phyloP scores from a whole-genome alignment of 2,797 vertebrate species.

The Scyliorhinus canicula region DNA sequence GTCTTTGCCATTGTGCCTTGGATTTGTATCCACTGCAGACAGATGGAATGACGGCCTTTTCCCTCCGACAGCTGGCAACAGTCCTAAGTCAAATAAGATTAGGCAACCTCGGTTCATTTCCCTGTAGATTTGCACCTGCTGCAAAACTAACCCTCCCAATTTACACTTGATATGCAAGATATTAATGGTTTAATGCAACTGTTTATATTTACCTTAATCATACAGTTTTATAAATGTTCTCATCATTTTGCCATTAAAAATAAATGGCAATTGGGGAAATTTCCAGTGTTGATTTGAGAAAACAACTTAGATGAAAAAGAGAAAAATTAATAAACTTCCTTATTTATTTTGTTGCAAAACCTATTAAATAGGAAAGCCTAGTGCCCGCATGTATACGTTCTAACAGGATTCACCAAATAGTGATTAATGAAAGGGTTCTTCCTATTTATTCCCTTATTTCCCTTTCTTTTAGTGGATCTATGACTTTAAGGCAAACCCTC shows the following conservation, averaged over 20 bases:
- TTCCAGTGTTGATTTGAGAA: not conserved
- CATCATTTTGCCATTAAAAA: not conserved
- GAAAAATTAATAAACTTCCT: not conserved
- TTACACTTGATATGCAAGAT: not conserved
- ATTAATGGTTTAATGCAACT: not conserved
- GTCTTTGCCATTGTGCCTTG: not conserved
- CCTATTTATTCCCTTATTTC: too few species aligned
- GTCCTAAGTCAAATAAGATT: constrained; percentile 5
- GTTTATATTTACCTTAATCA: not conserved
- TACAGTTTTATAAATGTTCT: not conserved
- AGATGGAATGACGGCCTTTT: not conserved
- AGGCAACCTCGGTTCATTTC: not conserved
- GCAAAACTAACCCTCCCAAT: not conserved
- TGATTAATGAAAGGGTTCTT: too few species aligned
- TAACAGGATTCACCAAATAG: not conserved
- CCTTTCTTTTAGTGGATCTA: too few species aligned
- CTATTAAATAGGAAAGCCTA: not conserved
- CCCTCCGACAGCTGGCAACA: not conserved
- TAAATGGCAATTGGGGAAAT: not conserved
- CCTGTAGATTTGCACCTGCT: not conserved
- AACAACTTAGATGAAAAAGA: not conserved
- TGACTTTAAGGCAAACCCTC: too few species aligned
- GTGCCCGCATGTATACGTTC: not conserved
- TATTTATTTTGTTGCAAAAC: not conserved
- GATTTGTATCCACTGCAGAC: not conserved